These are phyloP conservation scores for Leptopilina boulardi DNA, from an alignment of 1,140 invertebrate species.

Conservation along the genomic window DNA sequence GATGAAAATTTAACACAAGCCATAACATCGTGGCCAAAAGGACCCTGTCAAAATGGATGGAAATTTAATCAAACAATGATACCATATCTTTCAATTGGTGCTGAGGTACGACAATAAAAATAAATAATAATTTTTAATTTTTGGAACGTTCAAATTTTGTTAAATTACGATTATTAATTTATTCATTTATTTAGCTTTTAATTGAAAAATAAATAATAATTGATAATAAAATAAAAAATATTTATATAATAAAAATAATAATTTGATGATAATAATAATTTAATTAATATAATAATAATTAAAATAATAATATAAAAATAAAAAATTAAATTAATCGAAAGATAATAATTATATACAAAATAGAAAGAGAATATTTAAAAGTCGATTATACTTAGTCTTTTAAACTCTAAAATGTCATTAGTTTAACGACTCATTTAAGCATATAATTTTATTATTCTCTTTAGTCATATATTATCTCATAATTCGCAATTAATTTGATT, in stretches of 20 bases:
- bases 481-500: conserved; percentile 4
- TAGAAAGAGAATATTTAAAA: not conserved
- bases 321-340: not conserved
- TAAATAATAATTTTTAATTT: not conserved
- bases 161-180: too few species aligned
- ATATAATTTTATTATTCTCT: conserved; percentile 4
- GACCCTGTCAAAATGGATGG: conserved; percentile 83
- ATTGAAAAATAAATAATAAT: too few species aligned
- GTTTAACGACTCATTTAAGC: not conserved
- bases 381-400: not conserved
- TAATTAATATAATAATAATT: too few species aligned
- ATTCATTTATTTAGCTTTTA: too few species aligned
- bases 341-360: not conserved
- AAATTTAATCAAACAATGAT: conserved; percentile 85
- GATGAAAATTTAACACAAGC: conserved; percentile 73
- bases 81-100: conserved; percentile 86
- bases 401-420: not conserved
- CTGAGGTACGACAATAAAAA: conserved; percentile 78
- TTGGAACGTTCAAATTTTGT: too few species aligned
- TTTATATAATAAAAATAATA: too few species aligned
- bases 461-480: not conserved
- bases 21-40: conserved; percentile 81
- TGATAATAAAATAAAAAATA: too few species aligned
- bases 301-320: too few species aligned
- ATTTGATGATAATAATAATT: too few species aligned